phyloP scores from a whole-genome alignment of 2,888 invertebrate genomes.

The Anaspis maculata region DNA sequence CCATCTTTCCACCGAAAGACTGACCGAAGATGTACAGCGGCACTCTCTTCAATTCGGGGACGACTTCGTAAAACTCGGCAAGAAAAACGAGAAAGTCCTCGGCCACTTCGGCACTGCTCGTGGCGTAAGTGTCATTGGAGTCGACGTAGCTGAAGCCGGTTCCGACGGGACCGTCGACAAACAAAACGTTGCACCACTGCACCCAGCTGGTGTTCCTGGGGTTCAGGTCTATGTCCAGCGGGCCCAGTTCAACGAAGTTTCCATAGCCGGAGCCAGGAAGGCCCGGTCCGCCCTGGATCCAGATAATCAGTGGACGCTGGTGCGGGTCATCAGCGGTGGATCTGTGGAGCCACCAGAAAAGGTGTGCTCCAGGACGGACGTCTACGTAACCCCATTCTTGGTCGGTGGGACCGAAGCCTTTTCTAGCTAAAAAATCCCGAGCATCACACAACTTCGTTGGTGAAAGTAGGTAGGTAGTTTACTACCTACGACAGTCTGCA shows the following conservation, averaged over 20 bases:
- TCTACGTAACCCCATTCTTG: constrained; percentile 69
- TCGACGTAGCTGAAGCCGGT: constrained; percentile 78
- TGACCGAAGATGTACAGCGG: constrained; percentile 80
- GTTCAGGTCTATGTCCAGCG: constrained; percentile 52
- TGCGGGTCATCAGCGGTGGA: constrained; percentile 48
- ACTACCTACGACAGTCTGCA: too few species aligned
- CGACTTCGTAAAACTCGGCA: constrained; percentile 52
- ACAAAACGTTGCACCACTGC: constrained; percentile 57
- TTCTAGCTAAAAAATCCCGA: not conserved
- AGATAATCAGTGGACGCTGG: constrained; percentile 63
- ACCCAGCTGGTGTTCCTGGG: constrained; percentile 48
- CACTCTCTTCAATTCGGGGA: constrained; percentile 61
- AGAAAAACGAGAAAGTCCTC: constrained; percentile 66
- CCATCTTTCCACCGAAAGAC: constrained; percentile 90
- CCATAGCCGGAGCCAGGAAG: constrained; percentile 48
- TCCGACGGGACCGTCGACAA: constrained; percentile 84
- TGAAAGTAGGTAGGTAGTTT: too few species aligned
- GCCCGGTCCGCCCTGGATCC: constrained; percentile 65
- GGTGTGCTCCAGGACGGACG: constrained; percentile 65
- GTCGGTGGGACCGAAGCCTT: constrained; percentile 36
- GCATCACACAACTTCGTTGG: too few species aligned
- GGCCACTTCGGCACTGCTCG: constrained; percentile 56
- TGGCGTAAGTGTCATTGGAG: constrained; percentile 40
- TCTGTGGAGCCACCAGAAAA: constrained; percentile 79
- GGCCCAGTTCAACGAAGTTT: constrained; percentile 76